These are phyloP conservation scores for Amia ocellicauda DNA, from an alignment of 2,113 vertebrate genomes.

Conservation along the genomic window DNA sequence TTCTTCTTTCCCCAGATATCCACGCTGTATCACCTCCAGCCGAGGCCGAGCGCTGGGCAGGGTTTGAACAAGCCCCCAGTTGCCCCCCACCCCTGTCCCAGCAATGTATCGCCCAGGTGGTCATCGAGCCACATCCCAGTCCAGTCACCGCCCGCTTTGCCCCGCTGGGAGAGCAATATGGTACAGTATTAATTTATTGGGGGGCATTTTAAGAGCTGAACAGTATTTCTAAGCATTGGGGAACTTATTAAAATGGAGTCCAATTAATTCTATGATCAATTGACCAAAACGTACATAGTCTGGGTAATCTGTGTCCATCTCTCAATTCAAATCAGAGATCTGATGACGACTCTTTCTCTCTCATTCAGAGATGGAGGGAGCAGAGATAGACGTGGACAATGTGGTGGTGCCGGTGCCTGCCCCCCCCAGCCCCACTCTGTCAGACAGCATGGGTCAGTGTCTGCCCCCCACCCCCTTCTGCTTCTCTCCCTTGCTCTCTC, in stretches of 20 bases:
- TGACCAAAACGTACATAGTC: neutral
- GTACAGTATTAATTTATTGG: conserved; percentile 17
- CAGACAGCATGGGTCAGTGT: conserved; percentile 41
- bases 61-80: neutral
- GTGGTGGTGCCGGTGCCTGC: neutral
- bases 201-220: neutral
- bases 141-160: neutral
- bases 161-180: conserved; percentile 8
- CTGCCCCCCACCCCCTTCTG: neutral
- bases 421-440: neutral
- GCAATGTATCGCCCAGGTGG: neutral
- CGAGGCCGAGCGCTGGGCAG: neutral
- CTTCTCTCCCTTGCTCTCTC: neutral
- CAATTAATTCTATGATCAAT: neutral
- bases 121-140: neutral
- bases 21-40: neutral
- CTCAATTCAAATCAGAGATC: neutral
- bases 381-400: conserved; percentile 35
- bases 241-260: neutral
- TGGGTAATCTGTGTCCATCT: neutral
- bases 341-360: neutral
- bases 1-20: conserved; percentile 16
- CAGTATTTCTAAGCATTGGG: neutral
- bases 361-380: neutral
- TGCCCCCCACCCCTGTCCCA: neutral